Evolutionary conservation across 2,113 vertebrate species (phyloP).

Genomic region (Xiphophorus hellerii): DNA sequence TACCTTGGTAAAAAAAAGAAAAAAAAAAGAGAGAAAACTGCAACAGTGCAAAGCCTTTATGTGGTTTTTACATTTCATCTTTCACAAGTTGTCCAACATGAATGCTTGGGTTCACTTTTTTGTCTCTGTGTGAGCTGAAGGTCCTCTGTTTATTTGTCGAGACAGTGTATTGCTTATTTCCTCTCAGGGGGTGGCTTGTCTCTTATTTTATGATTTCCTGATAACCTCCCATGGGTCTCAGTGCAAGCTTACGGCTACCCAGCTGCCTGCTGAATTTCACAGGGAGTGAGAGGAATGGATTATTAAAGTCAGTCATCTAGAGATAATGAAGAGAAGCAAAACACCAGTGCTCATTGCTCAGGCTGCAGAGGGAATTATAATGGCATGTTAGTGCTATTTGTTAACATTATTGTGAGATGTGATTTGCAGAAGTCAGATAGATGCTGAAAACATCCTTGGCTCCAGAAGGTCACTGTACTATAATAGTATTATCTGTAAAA

Average conservation of each 20-base stretch:
- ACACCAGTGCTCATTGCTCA: slow-evolving; percentile 68
- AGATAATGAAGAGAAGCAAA: slow-evolving; percentile 80
- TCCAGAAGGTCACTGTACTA: slow-evolving; percentile 46
- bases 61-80: slow-evolving; percentile 37
- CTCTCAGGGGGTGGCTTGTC: slow-evolving; percentile 68
- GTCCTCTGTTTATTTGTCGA: slow-evolving; percentile 62
- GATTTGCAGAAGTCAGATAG: slow-evolving; percentile 30
- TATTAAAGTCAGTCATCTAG: slow-evolving; percentile 78
- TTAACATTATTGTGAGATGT: slow-evolving; percentile 50
- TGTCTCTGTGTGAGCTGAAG: slow-evolving; percentile 34
- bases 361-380: slow-evolving; percentile 61
- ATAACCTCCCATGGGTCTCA: slow-evolving; percentile 73
- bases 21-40: neutral
- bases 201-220: slow-evolving; percentile 75
- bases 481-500: slow-evolving; percentile 48
- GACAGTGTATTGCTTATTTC: slow-evolving; percentile 58
- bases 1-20: slow-evolving; percentile 19
- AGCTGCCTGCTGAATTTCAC: slow-evolving; percentile 72
- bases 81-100: slow-evolving; percentile 35
- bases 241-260: slow-evolving; percentile 60
- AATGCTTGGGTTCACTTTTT: slow-evolving; percentile 29
- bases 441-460: slow-evolving; percentile 19
- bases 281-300: slow-evolving; percentile 65
- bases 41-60: slow-evolving; percentile 10
- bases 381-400: slow-evolving; percentile 58